Base-by-base conservation (phyloP, 2,797 vertebrate species). In the Crenichthys baileyi region DNA sequence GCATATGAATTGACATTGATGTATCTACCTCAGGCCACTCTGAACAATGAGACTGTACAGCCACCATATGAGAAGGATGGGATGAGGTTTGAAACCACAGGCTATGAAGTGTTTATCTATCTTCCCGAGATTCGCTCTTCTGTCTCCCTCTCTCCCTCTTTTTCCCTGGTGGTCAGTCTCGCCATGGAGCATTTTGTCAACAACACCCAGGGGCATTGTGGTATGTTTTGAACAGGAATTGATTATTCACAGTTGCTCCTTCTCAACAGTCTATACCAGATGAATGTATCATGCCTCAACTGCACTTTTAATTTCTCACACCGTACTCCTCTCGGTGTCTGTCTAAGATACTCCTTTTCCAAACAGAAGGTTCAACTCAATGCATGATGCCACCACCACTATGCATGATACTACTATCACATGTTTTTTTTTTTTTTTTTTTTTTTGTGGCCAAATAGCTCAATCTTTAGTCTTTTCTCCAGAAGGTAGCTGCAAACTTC, bases 141-240 rank as follows among this genome's bases (percentile, higher is more conserved):
- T 18, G 82, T 96, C 31, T 93, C 91, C 53, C 73, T 95, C 63
- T 89, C 77, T 55, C 80, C 82, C 0, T 79, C 1, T 31, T 88
- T 88, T n/a, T 89, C 9, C 16, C 36, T 94, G 70, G 76, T 87
- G 51, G 83, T 95, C 83, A 94, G 24, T 81, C 78, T 96, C 61
- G 93, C 89, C 58, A 93, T 90, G 93, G 93, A 95, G 60, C 29
- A 94, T 76, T 96, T 96, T 77, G 0, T 39, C 11, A 88, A 92
- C 75, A 95, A 96, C 88, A 95, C 94, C 7, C 91, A 90, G 71
- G 95, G 95, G 71, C 95, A 95, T 80, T 96, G 95, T 76, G 95
- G 95, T 95, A 58, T 11, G 81, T 72, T 63, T 20, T 58, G 22
- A 50, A 68, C 36, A 65, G 7, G 31, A 18, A 65, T 7, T 18